phyloP scores from a whole-genome alignment of 1,140 invertebrate genomes.

The Scaptomyza hsui region DNA sequence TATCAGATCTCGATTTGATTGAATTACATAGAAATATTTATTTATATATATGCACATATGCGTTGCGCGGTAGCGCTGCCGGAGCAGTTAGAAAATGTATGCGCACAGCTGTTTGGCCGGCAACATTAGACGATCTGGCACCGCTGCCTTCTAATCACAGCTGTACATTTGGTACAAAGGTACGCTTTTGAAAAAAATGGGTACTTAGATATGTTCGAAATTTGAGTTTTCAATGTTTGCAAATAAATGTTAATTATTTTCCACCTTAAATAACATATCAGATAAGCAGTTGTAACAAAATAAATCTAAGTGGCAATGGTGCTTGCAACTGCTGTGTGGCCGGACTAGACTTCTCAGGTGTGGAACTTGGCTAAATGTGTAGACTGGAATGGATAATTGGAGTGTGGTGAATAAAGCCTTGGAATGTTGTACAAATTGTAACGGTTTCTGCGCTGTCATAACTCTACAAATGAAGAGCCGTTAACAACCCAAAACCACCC shows the following conservation, averaged over 20 bases:
- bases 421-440: slow-evolving; percentile 11
- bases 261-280: no score
- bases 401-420: slow-evolving; percentile 12
- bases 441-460: slow-evolving; percentile 15
- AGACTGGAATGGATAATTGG: slow-evolving; percentile 26
- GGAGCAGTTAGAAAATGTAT: not conserved
- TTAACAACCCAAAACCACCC: not conserved
- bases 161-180: no score
- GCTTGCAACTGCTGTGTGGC: not conserved
- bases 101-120: not conserved
- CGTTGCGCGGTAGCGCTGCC: not conserved
- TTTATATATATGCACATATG: not conserved
- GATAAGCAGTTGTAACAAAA: not conserved
- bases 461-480: slow-evolving; percentile 8
- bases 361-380: slow-evolving; percentile 3
- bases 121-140: not conserved
- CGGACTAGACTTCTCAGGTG: not conserved
- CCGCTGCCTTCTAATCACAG: no score
- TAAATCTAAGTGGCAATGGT: not conserved
- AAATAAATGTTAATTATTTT: no score
- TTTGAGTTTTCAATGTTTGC: no score
- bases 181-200: no score
- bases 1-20: not conserved
- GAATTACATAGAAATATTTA: not conserved
- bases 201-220: not conserved